These are phyloP conservation scores for Prionailurus viverrinus DNA, from an alignment of 2,113 vertebrate genomes.

Conservation along the genomic window DNA sequence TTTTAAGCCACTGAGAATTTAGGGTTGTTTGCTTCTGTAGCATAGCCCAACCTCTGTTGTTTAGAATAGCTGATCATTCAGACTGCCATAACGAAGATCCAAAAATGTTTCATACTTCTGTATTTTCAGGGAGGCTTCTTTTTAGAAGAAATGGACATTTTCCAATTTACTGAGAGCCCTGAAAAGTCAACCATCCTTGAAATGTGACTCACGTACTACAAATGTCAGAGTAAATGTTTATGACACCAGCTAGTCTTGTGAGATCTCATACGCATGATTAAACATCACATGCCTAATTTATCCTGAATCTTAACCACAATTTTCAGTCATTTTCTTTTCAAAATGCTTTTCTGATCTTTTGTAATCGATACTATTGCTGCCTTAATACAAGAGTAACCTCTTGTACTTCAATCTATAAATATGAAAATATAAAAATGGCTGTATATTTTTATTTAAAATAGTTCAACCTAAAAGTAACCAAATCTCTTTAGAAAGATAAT, in stretches of 20 bases:
- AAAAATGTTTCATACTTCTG: background rate
- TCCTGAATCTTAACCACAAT: background rate
- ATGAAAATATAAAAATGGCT: background rate
- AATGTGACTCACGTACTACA: background rate
- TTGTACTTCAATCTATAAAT: background rate
- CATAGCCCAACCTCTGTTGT: background rate
- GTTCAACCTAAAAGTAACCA: background rate
- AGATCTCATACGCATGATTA: background rate
- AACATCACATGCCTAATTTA: background rate
- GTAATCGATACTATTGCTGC: background rate
- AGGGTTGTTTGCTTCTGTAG: background rate
- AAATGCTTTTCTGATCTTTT: background rate
- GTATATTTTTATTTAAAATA: slow-evolving; percentile 9
- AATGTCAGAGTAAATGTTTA: background rate
- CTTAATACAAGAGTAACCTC: background rate
- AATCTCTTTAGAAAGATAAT: background rate
- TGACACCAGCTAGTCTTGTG: background rate
- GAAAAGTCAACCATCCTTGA: background rate
- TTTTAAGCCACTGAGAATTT: background rate
- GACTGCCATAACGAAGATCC: background rate
- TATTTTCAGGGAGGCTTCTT: slow-evolving; percentile 11
- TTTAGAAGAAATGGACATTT: slow-evolving; percentile 4
- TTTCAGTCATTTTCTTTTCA: slow-evolving; percentile 1
- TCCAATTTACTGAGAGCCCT: background rate
- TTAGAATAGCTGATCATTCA: background rate